Base-by-base conservation (phyloP, 2,888 invertebrate genomes). In the Patella caerulea region DNA sequence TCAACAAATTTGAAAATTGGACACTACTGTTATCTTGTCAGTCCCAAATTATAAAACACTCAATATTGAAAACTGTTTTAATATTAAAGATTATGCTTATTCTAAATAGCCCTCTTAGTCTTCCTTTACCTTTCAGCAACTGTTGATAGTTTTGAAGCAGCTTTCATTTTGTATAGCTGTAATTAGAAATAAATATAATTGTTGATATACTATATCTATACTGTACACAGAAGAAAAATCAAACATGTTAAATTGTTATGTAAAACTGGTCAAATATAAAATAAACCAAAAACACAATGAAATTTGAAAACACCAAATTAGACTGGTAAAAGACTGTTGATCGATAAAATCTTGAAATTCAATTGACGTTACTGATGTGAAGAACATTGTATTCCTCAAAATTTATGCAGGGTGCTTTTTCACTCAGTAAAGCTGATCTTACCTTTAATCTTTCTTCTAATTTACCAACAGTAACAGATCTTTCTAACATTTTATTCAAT, bases 371-470 rank as follows among this genome's bases (percentile, higher is more conserved):
- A 45, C 34, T 45, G 7, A 45, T 45, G 34, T 45, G 34, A 45
- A 45, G 34, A 5, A 45, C 7, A 45, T 45, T 45, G 34, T 45
- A 45, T 45, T 45, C 7, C 9, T 45, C 45, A 45, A 45, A 45
- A 45, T 9, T 45, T 9, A 45, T 45, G 9, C 45, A 7, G 45
- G 45, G 9, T 45, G 45, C 9, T 45, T 45, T 45, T 5, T 34
- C 34, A 34, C 34, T 34, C 34, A 34, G 7, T n/a, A 34, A 34
- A 34, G 34, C 45, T 5, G 45, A 45, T 52, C 15, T 74, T 71
- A 89, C 89, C 86, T 91, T 90, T 2, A 91, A 82, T 83, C 88
- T 89, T 78, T 90, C 89, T 79, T 90, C 89, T 82, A 90, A 83
- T 81, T 89, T 88, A 7, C 86, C 88, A 12, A 87, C 85, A 53